Evolutionary conservation across 2,797 vertebrate genomes (phyloP).

Genomic region (Coluber constrictor): DNA sequence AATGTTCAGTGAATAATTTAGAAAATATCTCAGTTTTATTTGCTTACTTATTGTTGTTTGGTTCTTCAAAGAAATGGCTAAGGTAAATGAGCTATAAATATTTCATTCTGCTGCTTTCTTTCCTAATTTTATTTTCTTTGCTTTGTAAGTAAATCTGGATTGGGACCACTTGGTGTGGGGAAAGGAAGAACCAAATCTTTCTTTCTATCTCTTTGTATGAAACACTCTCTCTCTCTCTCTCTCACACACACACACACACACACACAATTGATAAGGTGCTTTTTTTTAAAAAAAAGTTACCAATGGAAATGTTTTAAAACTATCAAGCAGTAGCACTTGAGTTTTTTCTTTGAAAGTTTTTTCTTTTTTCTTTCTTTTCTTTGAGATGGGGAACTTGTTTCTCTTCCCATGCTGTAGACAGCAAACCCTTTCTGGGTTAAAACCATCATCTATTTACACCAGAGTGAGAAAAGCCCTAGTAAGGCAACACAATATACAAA

Average conservation of each 20-base stretch:
- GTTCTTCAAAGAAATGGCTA: background rate
- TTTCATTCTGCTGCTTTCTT: background rate
- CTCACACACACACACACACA: background rate
- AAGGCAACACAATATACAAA: background rate
- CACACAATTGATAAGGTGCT: background rate
- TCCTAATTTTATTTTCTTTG: background rate
- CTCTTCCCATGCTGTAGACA: background rate
- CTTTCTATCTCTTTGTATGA: background rate
- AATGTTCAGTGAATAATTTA: background rate
- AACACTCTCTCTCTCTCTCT: background rate
- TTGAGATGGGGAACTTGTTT: background rate
- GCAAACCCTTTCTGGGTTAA: background rate
- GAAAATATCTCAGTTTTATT: background rate
- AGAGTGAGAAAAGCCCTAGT: background rate
- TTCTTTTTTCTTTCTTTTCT: too few relatives aligned
- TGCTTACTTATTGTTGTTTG: background rate
- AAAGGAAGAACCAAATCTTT: background rate
- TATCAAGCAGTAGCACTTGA: background rate
- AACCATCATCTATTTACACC: background rate
- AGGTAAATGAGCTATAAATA: background rate
- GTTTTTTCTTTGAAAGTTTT: background rate
- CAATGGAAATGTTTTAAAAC: background rate
- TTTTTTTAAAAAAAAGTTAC: background rate
- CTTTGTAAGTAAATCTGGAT: background rate
- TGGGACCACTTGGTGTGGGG: background rate